Conservation (phyloP, 2,113 vertebrate genomes). For the Herpailurus yagouaroundi region DNA sequence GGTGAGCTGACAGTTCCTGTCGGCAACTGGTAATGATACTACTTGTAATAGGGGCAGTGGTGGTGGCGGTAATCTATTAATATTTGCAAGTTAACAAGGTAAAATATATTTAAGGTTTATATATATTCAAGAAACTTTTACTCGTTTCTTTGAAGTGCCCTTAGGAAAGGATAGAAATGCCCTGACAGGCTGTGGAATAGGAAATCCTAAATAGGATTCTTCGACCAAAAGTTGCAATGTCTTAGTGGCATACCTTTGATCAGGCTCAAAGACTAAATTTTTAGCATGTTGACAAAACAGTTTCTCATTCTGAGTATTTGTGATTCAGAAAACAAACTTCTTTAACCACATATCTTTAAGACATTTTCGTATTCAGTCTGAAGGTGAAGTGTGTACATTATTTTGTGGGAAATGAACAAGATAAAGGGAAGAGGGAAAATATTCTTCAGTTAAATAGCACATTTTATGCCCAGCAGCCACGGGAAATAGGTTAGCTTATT, state of each 20-base stretch:
- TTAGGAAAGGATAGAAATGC: constrained; percentile 44
- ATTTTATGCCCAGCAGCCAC: constrained; percentile 46
- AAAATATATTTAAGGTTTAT: constrained; percentile 34
- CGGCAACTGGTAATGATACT: not conserved
- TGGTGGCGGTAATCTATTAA: not conserved
- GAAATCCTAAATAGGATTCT: constrained; percentile 49
- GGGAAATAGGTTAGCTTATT: constrained; percentile 37
- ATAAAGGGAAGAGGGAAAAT: not conserved
- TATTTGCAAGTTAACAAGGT: constrained; percentile 34
- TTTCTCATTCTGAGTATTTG: constrained; percentile 66
- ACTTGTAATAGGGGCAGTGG: too few relatives aligned
- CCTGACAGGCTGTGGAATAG: constrained; percentile 54
- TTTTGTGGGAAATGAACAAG: constrained; percentile 51
- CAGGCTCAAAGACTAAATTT: constrained; percentile 62
- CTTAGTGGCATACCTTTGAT: constrained; percentile 66
- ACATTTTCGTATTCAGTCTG: constrained; percentile 40
- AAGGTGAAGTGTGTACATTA: constrained; percentile 10
- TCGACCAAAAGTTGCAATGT: not conserved
- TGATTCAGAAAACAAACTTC: constrained; percentile 58
- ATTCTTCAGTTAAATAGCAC: constrained; percentile 29
- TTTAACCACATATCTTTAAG: constrained; percentile 35
- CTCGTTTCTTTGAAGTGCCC: constrained; percentile 60
- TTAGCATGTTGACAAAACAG: constrained; percentile 40
- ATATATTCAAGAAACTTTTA: constrained; percentile 43
- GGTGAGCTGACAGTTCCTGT: not conserved